These are phyloP conservation scores for Pardosa pseudoannulata DNA, from an alignment of 2,888 invertebrate species.

Conservation along the genomic window DNA sequence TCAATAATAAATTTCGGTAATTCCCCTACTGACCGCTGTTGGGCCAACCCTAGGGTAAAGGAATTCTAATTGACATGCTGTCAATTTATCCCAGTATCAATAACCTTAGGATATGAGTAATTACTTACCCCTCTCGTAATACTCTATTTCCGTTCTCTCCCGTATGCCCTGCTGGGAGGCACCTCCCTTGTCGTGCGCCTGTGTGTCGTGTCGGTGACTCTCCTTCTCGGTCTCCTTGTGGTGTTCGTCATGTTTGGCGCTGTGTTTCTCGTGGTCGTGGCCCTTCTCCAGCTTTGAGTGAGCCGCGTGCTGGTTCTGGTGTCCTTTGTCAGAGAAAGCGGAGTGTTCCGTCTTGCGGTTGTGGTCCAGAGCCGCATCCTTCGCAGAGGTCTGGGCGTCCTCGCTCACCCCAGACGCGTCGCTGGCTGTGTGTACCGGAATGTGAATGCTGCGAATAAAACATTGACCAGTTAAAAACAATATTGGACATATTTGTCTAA, in stretches of 20 bases:
- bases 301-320: conserved; percentile 29
- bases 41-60: too few relatives aligned
- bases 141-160: conserved; percentile 74
- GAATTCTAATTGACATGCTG: too few relatives aligned
- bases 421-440: conserved; percentile 27
- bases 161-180: conserved; percentile 71
- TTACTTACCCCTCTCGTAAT: conserved; percentile 73
- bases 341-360: conserved; percentile 53
- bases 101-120: too few relatives aligned
- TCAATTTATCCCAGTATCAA: too few relatives aligned
- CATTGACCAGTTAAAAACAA: too few relatives aligned
- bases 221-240: conserved; percentile 57
- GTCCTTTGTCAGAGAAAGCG: conserved; percentile 43
- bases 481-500: too few relatives aligned
- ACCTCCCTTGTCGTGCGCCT: conserved; percentile 72
- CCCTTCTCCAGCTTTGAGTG: conserved; percentile 35
- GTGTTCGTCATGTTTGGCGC: conserved; percentile 56
- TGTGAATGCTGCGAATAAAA: conserved; percentile 43
- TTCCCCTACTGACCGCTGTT: too few relatives aligned
- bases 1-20: too few relatives aligned
- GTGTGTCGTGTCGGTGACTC: conserved; percentile 56
- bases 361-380: conserved; percentile 29
- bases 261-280: conserved; percentile 55
- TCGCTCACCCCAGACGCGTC: conserved; percentile 14
- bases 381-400: not conserved